These are phyloP conservation scores for Mechanitis messenoides DNA, from an alignment of 2,888 invertebrate species.

Conservation along the genomic window DNA sequence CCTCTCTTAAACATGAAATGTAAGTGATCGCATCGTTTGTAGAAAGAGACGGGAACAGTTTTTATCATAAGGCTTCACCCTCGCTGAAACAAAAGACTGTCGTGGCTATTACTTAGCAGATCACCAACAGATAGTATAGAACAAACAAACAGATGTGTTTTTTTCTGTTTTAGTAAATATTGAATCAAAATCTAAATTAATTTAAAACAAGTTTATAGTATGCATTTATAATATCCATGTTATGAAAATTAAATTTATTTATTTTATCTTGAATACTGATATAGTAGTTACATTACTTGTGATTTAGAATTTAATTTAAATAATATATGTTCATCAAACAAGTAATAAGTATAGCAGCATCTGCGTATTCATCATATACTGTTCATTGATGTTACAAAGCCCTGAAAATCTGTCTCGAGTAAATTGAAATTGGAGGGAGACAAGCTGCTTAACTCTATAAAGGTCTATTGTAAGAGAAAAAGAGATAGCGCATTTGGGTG, in stretches of 20 bases:
- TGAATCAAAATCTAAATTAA: no score
- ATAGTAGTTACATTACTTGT: no score
- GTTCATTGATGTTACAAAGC: conserved; percentile 59
- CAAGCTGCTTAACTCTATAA: conserved; percentile 36
- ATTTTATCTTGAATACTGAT: no score
- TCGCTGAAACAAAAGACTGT: conserved; percentile 60
- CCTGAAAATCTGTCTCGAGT: conserved; percentile 75
- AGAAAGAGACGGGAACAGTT: conserved; percentile 13
- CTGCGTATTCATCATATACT: conserved; percentile 36
- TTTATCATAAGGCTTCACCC: conserved; percentile 17
- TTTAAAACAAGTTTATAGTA: no score
- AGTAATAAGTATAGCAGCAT: conserved; percentile 8
- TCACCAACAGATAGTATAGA: conserved; percentile 40
- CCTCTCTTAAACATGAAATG: neutral
- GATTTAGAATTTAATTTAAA: no score
- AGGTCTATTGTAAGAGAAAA: conserved; percentile 39
- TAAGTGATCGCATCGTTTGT: neutral
- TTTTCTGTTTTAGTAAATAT: no score
- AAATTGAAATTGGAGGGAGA: conserved; percentile 76
- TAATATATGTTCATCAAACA: neutral
- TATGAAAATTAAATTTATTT: no score
- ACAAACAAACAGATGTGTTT: conserved; percentile 15
- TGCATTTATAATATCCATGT: no score
- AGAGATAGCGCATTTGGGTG: conserved; percentile 54
- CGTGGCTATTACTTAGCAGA: conserved; percentile 59